phyloP scores from a whole-genome alignment of 2,888 invertebrate genomes.

The Pandemis cinnamomeana region DNA sequence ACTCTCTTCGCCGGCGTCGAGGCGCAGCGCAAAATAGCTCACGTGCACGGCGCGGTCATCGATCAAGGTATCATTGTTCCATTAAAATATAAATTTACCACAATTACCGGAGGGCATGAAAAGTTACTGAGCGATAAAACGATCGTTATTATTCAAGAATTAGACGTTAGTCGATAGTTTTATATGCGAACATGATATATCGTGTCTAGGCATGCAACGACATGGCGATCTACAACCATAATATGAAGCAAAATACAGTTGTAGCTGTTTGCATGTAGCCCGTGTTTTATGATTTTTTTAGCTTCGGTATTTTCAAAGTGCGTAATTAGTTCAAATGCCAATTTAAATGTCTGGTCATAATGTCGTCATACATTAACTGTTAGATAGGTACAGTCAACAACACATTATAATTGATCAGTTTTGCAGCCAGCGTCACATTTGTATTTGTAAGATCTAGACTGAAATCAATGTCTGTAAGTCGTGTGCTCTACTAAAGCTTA shows the following conservation, averaged over 20 bases:
- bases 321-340: neutral
- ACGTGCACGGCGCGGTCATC: constrained; percentile 53
- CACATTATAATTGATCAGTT: neutral
- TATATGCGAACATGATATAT: constrained; percentile 18
- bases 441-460: neutral
- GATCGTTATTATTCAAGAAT: constrained; percentile 52
- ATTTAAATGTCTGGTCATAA: neutral
- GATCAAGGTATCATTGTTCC: constrained; percentile 61
- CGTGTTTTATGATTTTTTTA: neutral
- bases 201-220: neutral
- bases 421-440: neutral
- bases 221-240: neutral
- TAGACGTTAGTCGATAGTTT: constrained; percentile 46
- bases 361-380: neutral
- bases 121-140: constrained; percentile 51
- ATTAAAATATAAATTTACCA: constrained; percentile 60
- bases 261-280: neutral
- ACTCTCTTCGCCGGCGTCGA: constrained; percentile 32
- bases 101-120: constrained; percentile 52
- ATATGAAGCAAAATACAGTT: neutral
- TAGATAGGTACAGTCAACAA: neutral
- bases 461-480: constrained; percentile 10
- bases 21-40: constrained; percentile 51
- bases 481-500: constrained; percentile 1
- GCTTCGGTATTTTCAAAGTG: neutral